Evolutionary conservation across 2,113 vertebrate genomes (phyloP), one percentile per base, ranked within the genome.

Genomic region (Mandrillus leucophaeus): DNA sequence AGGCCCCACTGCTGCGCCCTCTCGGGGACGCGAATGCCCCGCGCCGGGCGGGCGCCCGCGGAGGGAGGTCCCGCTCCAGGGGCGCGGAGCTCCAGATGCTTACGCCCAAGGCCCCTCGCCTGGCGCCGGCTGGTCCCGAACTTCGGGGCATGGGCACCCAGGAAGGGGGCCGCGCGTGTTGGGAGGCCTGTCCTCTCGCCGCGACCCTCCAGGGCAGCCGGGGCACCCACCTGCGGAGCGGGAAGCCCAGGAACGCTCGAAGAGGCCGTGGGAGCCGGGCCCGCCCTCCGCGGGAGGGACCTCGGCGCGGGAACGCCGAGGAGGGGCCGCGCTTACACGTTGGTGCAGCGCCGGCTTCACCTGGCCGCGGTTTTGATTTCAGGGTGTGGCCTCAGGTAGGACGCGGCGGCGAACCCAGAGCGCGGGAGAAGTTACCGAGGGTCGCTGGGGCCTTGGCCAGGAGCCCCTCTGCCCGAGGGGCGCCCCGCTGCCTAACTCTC

Each of bases 351-450:
- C 98, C 97, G 72, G 96, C 93, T 96, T 98, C 98, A 98, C 98
- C 98, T 98, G 83, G 98, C 98, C 97, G 93, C 85, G 96, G 98
- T 98, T 98, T 98, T 98, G 98, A 99, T 98, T 98, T 99, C 97
- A 98, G 99, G 99, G 98, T 97, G 99, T 99, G 99, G 99, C 98
- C 66, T 83, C 97, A 92, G 97, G 95, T 90, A 89, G 95, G 81
- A 76, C 95, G 3, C 18, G 1, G 86, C 9, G 18, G 82, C 7
- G n/a, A 59, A 76, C 84, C 32, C 96, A 18, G 76, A 61, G 80
- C 88, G 72, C 13, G 8, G 88, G 91, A 78, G 45, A 73, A 84
- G 76, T 52, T 59, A 25, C 83, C 11, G 0, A 35, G 43, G 78
- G 38, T 45, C 25, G 40, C 82, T 1, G 78, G 32, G 50, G 78